phyloP scores from a whole-genome alignment of 2,888 invertebrate species.

The Phaedon cochleariae region DNA sequence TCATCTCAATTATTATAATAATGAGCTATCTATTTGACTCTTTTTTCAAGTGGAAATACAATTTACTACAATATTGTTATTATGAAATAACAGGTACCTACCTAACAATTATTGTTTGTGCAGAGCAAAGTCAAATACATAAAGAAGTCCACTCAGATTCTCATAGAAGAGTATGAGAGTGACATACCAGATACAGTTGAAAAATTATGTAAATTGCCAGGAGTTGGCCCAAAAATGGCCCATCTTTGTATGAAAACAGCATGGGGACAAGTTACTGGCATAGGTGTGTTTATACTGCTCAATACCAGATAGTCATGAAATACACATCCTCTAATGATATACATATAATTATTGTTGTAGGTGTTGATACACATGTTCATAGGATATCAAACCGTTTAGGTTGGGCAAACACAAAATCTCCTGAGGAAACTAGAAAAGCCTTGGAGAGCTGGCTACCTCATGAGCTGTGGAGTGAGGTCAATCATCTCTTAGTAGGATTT shows the following conservation, averaged over 20 bases:
- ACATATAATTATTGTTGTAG: too few species aligned
- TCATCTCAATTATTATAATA: too few species aligned
- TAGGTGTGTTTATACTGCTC: too few species aligned
- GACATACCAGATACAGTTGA: constrained; percentile 90
- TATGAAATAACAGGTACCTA: too few species aligned
- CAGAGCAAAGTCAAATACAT: constrained; percentile 92
- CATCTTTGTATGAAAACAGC: constrained; percentile 95
- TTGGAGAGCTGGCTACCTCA: constrained; percentile 91
- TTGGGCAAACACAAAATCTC: constrained; percentile 86
- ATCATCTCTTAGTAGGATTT: constrained; percentile 94
- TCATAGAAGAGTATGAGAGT: constrained; percentile 79
- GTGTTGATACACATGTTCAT: constrained; percentile 98
- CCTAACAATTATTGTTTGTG: too few species aligned
- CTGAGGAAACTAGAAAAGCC: constrained; percentile 85
- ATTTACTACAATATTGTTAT: too few species aligned
- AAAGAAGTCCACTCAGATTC: constrained; percentile 81
- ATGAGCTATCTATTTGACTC: too few species aligned
- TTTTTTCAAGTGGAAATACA: too few species aligned
- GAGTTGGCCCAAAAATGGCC: constrained; percentile 98
- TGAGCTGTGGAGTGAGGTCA: constrained; percentile 85
- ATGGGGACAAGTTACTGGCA: constrained; percentile 90
- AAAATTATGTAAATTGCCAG: constrained; percentile 86
- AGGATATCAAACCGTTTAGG: constrained; percentile 89
- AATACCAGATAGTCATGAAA: neutral
- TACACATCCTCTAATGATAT: neutral